Conservation (phyloP, 2,113 vertebrate genomes). For the Vulpes vulpes region DNA sequence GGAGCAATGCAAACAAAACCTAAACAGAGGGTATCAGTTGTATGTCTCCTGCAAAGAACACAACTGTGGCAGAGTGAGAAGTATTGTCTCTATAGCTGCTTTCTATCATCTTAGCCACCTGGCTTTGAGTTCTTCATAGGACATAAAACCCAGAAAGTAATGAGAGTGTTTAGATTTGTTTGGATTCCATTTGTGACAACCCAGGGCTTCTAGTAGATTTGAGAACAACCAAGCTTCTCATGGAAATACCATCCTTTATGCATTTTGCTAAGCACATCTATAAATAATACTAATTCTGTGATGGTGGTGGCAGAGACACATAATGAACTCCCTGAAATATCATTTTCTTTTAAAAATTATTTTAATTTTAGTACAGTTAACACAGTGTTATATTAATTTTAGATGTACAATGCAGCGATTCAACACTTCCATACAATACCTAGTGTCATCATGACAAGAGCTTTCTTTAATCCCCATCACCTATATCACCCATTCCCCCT, state of each 20-base stretch:
- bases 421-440: neutral
- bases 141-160: neutral
- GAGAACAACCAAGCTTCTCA: neutral
- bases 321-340: neutral
- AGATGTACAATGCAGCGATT: neutral
- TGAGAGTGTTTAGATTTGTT: neutral
- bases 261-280: neutral
- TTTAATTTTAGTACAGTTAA: neutral
- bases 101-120: conserved; percentile 32
- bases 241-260: neutral
- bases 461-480: neutral
- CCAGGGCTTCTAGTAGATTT: neutral
- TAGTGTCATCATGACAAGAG: neutral
- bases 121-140: neutral
- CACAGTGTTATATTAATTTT: neutral
- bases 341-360: neutral
- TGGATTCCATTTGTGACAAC: conserved; percentile 6
- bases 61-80: neutral
- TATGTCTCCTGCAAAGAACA: neutral
- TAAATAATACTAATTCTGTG: neutral
- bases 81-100: neutral
- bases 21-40: neutral
- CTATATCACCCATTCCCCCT: neutral
- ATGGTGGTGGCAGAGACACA: neutral
- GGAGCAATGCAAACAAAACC: conserved; percentile 71